phyloP scores from a whole-genome alignment of 30 jellyfish, hydroid and myxozoan genomes.

The Hydractinia symbiolongicarpus region DNA sequence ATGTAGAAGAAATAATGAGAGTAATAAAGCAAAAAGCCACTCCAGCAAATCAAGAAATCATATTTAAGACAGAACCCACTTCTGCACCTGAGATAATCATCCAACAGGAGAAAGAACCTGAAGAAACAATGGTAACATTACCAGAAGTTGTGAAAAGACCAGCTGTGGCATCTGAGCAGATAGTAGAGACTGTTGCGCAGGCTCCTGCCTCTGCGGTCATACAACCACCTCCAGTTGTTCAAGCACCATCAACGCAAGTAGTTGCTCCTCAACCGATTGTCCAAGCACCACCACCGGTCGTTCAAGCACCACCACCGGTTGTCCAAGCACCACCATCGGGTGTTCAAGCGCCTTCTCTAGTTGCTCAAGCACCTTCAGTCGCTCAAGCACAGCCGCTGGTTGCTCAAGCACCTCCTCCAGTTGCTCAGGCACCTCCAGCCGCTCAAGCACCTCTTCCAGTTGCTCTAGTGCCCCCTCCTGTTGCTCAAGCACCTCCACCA shows the following conservation, averaged over 20 bases:
- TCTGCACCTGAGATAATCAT: conserved; percentile 3
- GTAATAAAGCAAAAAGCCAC: not conserved
- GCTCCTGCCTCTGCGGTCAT: not conserved
- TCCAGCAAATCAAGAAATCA: not conserved
- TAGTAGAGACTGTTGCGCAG: not conserved
- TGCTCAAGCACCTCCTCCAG: conserved; percentile 15
- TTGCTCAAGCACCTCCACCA: conserved; percentile 11
- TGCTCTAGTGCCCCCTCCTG: conserved; percentile 12
- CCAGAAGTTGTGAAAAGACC: not conserved
- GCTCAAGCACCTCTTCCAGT: conserved; percentile 1
- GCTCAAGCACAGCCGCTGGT: not conserved
- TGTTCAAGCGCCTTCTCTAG: not conserved
- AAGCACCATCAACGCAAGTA: not conserved
- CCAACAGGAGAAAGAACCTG: not conserved
- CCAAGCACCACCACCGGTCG: conserved; percentile 4
- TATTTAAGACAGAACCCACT: not conserved
- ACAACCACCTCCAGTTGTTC: not conserved
- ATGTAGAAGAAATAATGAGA: not conserved
- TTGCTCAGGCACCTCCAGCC: conserved; percentile 16
- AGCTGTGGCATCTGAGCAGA: not conserved
- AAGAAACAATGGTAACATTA: not conserved
- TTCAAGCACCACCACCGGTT: conserved; percentile 19
- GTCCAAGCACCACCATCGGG: conserved; percentile 1
- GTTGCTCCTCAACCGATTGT: not conserved
- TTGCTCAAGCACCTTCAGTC: not conserved